A percentile compares a stretch with the other conserved stretches of the same genome.
phyloP scores from a whole-genome alignment of 2,888 invertebrate species.

The Plagodis dolabraria region DNA sequence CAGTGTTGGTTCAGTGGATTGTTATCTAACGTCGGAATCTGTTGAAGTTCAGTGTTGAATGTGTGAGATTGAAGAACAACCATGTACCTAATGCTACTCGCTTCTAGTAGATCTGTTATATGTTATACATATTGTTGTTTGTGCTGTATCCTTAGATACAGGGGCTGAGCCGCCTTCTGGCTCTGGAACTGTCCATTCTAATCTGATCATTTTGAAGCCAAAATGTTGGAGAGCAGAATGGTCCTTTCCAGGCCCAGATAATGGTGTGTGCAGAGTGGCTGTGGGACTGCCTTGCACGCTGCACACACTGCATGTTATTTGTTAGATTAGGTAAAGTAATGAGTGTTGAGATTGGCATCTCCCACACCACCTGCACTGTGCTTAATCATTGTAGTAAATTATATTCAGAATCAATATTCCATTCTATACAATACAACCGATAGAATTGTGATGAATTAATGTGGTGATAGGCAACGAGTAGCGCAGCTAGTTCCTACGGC shows the following conservation, averaged over 20 bases:
- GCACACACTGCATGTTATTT: constrained; percentile 67
- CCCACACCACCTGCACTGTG: constrained; percentile 49
- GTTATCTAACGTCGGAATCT: constrained; percentile 59
- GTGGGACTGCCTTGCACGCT: constrained; percentile 38
- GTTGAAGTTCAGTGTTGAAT: constrained; percentile 57
- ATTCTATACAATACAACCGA: constrained; percentile 71
- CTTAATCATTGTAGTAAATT: constrained; percentile 74
- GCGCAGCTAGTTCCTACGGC: constrained; percentile 59
- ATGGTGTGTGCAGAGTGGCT: constrained; percentile 40
- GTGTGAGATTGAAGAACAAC: constrained; percentile 64
- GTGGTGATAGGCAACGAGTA: constrained; percentile 56
- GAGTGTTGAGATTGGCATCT: constrained; percentile 41
- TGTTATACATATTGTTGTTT: constrained; percentile 72
- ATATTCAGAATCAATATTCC: constrained; percentile 73
- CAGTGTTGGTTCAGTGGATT: constrained; percentile 66
- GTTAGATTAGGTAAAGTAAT: constrained; percentile 65
- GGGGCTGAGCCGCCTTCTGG: constrained; percentile 46
- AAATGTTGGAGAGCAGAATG: constrained; percentile 47
- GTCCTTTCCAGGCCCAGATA: constrained; percentile 42
- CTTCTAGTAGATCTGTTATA: constrained; percentile 74
- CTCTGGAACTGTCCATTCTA: constrained; percentile 42
- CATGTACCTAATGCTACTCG: constrained; percentile 75
- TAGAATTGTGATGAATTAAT: constrained; percentile 76
- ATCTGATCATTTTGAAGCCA: constrained; percentile 57
- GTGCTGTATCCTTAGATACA: constrained; percentile 63